These are phyloP conservation scores for Platorchestia sp. DNA, from an alignment of 1,140 invertebrate species.

Conservation along the genomic window DNA sequence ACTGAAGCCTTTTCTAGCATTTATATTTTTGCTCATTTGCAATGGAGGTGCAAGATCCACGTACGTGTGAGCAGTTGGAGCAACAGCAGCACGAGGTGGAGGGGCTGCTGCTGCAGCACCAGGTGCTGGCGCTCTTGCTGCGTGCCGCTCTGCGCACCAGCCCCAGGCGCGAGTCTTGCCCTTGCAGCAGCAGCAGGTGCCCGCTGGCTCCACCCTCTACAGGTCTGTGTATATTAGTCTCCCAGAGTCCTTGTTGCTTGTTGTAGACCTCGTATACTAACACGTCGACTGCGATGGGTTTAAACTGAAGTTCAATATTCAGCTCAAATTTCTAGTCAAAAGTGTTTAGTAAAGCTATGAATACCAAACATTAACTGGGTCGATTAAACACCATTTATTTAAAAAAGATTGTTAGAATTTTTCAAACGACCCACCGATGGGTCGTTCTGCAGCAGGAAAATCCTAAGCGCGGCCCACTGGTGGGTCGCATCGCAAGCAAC, in stretches of 20 bases:
- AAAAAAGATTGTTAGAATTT: too few species aligned
- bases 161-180: background rate
- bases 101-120: background rate
- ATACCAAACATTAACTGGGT: too few species aligned
- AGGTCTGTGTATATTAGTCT: background rate
- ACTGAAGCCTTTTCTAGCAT: background rate
- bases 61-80: background rate
- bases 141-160: background rate
- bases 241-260: background rate
- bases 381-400: too few species aligned
- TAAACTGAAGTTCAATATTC: too few species aligned
- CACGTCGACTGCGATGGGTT: too few species aligned
- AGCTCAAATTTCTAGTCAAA: too few species aligned
- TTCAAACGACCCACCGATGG: too few species aligned
- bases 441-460: too few species aligned
- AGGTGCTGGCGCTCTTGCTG: background rate
- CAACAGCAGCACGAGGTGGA: background rate
- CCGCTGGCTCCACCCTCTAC: background rate
- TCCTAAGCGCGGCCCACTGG: too few species aligned
- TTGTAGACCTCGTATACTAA: too few species aligned
- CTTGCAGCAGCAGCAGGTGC: slow-evolving; percentile 15
- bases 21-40: background rate
- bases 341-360: too few species aligned
- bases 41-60: background rate
- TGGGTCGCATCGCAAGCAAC: too few species aligned